Evolutionary conservation across 1,140 invertebrate genomes (phyloP), one percentile per base, ranked within the genome.

Genomic region (Ceratina australensis): DNA sequence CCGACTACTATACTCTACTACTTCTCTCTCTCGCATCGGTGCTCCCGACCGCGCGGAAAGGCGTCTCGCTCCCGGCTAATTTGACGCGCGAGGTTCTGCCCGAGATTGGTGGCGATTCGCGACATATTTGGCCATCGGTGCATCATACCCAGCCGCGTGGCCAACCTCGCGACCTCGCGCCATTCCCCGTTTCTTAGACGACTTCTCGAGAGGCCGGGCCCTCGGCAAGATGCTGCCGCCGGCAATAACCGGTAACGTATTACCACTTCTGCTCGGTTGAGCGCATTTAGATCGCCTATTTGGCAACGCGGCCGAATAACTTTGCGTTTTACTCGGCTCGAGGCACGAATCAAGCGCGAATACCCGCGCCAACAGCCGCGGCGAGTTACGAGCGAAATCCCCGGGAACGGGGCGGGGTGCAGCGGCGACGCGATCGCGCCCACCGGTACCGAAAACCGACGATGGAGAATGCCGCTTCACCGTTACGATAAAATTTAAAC

Each of bases 221-320:
- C 83, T 72, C 80, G 82, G 83, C 86, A 87, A 88, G 87, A 88
- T 87, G 87, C 86, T 87, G 86, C 87, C 83, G 84, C 80, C 72
- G 85, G 87, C 86, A 88, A 88, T 89, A 88, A 89, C 87, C 77
- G 86, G 84, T 88, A 89, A 89, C 87, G 86, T 89, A 88, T 89
- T 87, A 87, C 87, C 87, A 87, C 87, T 89, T 88, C 86, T 89
- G 84, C 84, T 87, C 86, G 86, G 86, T 86, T 86, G 87, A 88
- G 81, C 87, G 86, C 87, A 88, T 89, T 89, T 88, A 89, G 87
- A 89, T 89, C 87, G 87, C 82, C 87, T 88, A 88, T 89, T 89
- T 89, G 87, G 87, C 87, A 87, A 86, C 80, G 80, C 75, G 72
- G 66, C 81, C 79, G 87, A 89, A 89, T 89, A 89, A 89, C 87